Conservation (phyloP, 2,797 vertebrate species). For the Eremophila alpestris region DNA sequence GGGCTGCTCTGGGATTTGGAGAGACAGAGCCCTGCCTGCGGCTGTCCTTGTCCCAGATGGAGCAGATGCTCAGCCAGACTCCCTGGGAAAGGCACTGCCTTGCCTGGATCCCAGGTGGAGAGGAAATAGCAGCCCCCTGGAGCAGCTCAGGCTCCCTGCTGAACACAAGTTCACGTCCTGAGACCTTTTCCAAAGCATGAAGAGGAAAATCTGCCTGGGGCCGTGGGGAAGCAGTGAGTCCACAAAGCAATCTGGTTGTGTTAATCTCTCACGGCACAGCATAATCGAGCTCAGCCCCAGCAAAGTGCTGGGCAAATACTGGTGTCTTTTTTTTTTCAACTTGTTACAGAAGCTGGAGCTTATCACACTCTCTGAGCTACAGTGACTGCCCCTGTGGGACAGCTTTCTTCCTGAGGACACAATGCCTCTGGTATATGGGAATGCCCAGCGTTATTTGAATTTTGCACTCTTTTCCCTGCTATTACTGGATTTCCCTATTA, state of each 20-base stretch:
- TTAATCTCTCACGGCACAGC: background rate
- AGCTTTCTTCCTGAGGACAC: background rate
- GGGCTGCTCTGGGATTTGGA: background rate
- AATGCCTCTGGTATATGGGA: background rate
- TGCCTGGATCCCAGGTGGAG: background rate
- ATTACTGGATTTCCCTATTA: background rate
- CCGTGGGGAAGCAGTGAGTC: background rate
- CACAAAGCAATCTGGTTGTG: slow-evolving; percentile 38
- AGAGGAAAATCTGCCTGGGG: slow-evolving; percentile 5
- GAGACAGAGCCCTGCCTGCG: background rate
- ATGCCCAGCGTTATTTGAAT: background rate
- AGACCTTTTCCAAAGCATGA: background rate
- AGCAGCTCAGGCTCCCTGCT: background rate
- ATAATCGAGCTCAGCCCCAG: background rate
- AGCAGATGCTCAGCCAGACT: background rate
- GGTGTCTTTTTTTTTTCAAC: accelerated
- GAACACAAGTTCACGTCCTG: background rate
- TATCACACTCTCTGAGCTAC: background rate
- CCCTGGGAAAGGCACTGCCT: background rate
- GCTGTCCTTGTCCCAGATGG: background rate
- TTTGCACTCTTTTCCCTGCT: background rate
- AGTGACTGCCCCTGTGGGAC: background rate
- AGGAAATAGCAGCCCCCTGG: background rate
- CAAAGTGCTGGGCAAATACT: slow-evolving; percentile 9
- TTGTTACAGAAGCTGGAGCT: background rate